Evolutionary conservation across 2,113 vertebrate genomes (phyloP).

Genomic region (Urocynchramus pylzowi): DNA sequence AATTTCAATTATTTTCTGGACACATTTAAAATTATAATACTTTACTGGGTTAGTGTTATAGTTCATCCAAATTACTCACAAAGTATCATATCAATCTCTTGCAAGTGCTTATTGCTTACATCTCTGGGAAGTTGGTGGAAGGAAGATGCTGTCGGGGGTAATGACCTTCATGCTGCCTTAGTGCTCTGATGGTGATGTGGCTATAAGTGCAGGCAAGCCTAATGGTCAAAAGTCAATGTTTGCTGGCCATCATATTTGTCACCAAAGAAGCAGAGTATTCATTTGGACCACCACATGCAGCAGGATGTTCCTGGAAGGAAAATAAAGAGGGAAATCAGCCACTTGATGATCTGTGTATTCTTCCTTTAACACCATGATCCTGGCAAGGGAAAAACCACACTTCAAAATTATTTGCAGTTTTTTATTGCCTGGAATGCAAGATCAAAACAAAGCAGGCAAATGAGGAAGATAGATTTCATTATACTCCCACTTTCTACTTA

Average conservation of each 20-base stretch:
- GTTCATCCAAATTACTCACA: conserved; percentile 81
- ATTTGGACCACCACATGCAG: neutral
- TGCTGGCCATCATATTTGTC: conserved; percentile 12
- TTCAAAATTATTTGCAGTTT: neutral
- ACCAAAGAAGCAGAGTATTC: conserved; percentile 2
- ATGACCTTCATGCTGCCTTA: conserved; percentile 70
- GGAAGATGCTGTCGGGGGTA: conserved; percentile 55
- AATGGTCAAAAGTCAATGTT: conserved; percentile 22
- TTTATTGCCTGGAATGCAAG: neutral
- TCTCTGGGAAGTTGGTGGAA: conserved; percentile 68
- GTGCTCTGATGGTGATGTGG: conserved; percentile 29
- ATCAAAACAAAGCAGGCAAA: conserved; percentile 17
- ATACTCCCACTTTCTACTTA: neutral
- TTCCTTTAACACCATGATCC: neutral
- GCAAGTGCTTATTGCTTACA: conserved; percentile 72
- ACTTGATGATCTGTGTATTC: neutral
- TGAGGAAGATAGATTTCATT: neutral
- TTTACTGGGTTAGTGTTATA: conserved; percentile 77
- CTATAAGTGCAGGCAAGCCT: neutral
- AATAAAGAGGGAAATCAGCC: neutral
- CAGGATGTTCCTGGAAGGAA: neutral
- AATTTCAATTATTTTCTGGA: conserved; percentile 87
- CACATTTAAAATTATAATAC: conserved; percentile 87
- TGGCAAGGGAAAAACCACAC: neutral
- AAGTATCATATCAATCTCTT: conserved; percentile 79